Conservation (phyloP, 1,140 invertebrate species). For the Drosophila ananassae region DNA sequence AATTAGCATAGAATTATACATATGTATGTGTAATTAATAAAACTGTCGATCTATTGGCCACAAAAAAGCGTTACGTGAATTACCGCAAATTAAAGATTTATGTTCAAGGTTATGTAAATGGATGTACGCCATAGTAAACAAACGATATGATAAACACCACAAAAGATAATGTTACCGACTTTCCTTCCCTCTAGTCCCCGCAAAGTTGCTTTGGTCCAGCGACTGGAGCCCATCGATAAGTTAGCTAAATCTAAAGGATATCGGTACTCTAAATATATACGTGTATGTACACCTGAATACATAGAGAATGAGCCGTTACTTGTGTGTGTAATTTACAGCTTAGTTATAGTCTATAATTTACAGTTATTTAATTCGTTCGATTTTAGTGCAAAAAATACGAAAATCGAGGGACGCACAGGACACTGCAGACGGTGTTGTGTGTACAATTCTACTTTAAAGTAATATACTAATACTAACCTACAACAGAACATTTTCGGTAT, state of each 20-base stretch:
- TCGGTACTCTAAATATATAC: conserved; percentile 33
- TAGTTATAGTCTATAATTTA: conserved; percentile 59
- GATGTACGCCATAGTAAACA: conserved; percentile 31
- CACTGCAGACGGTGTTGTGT: conserved; percentile 24
- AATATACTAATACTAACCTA: conserved; percentile 54
- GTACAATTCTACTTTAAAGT: conserved; percentile 63
- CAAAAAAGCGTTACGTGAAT: conserved; percentile 24
- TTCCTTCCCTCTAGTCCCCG: background rate
- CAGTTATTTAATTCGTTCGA: conserved; percentile 27
- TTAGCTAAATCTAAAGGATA: conserved; percentile 49
- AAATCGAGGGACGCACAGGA: conserved; percentile 12
- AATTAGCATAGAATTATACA: conserved; percentile 34
- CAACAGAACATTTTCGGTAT: conserved; percentile 72
- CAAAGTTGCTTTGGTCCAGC: conserved; percentile 52
- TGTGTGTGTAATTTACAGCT: conserved; percentile 70
- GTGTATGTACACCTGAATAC: conserved; percentile 32
- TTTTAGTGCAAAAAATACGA: conserved; percentile 52
- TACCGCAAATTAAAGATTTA: conserved; percentile 26
- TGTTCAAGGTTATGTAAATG: conserved; percentile 41
- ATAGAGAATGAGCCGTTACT: conserved; percentile 57
- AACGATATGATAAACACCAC: conserved; percentile 4
- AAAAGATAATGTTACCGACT: conserved; percentile 9
- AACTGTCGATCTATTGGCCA: conserved; percentile 42
- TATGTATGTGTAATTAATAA: conserved; percentile 74
- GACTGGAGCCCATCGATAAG: conserved; percentile 55